These are phyloP conservation scores for Drosophila saltans DNA, from an alignment of 1,140 invertebrate genomes.

Conservation along the genomic window DNA sequence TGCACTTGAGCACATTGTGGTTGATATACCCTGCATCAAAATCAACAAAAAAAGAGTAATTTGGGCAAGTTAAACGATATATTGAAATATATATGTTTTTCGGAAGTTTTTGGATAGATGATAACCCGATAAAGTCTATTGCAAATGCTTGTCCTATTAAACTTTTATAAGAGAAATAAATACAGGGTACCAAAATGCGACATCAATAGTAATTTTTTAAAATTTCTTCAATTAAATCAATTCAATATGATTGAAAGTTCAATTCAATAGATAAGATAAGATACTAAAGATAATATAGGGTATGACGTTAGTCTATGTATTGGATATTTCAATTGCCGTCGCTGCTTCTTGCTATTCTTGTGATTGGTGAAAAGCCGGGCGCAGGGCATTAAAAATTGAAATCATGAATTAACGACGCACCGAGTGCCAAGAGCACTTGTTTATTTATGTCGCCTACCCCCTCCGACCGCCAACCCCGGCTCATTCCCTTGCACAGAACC, in stretches of 20 bases:
- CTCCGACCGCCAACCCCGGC: background rate
- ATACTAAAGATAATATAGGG: background rate
- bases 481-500: background rate
- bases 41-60: background rate
- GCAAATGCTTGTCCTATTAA: too few relatives aligned
- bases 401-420: slow-evolving; percentile 79
- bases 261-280: too few relatives aligned
- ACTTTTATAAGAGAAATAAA: too few relatives aligned
- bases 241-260: too few relatives aligned
- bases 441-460: slow-evolving; percentile 66
- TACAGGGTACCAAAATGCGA: too few relatives aligned
- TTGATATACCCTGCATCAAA: background rate
- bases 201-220: too few relatives aligned
- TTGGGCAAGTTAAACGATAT: background rate
- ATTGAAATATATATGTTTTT: too few relatives aligned
- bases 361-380: slow-evolving; percentile 64
- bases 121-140: too few relatives aligned
- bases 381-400: slow-evolving; percentile 79
- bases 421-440: slow-evolving; percentile 81
- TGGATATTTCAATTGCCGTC: background rate
- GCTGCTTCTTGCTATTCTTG: slow-evolving; percentile 35
- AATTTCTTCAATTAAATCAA: too few relatives aligned
- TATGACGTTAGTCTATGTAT: background rate
- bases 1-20: slow-evolving; percentile 63
- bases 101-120: too few relatives aligned